Evolutionary conservation across 2,797 vertebrate genomes (phyloP).

Genomic region (Pseudochaenichthys georgianus): DNA sequence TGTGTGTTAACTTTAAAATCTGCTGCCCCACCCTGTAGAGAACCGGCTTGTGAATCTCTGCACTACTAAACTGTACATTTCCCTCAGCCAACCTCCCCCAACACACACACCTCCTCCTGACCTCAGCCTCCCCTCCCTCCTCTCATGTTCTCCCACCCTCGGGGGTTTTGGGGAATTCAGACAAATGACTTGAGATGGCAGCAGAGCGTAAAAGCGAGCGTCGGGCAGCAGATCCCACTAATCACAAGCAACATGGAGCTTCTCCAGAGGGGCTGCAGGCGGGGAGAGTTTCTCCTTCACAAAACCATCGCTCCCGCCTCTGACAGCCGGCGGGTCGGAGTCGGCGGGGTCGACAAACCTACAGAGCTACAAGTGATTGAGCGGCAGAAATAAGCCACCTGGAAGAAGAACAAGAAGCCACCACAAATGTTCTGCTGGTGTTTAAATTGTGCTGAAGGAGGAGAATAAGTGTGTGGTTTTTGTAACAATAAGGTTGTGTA

Average conservation of each 20-base stretch:
- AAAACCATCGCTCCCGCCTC: slow-evolving; percentile 50
- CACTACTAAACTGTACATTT: slow-evolving; percentile 45
- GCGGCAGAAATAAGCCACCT: slow-evolving; percentile 60
- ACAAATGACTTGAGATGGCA: slow-evolving; percentile 75
- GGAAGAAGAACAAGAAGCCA: slow-evolving; percentile 25
- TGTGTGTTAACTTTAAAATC: slow-evolving; percentile 63
- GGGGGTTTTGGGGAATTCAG: slow-evolving; percentile 72
- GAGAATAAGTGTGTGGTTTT: slow-evolving; percentile 19
- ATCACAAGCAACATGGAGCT: slow-evolving; percentile 64
- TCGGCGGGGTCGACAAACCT: slow-evolving; percentile 67
- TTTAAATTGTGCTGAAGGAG: slow-evolving; percentile 2
- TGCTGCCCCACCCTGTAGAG: slow-evolving; percentile 70
- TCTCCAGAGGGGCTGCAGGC: slow-evolving; percentile 15
- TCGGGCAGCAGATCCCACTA: slow-evolving; percentile 67
- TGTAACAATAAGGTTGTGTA: background rate
- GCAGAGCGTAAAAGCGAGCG: slow-evolving; percentile 65
- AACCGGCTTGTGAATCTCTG: slow-evolving; percentile 33
- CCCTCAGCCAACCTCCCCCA: slow-evolving; percentile 33
- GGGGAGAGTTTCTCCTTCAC: slow-evolving; percentile 56
- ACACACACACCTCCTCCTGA: slow-evolving; percentile 70
- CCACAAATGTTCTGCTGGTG: slow-evolving; percentile 3
- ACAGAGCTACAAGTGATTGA: slow-evolving; percentile 43
- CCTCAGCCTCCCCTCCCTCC: slow-evolving; percentile 34
- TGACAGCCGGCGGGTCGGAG: slow-evolving; percentile 73
- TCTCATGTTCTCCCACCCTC: slow-evolving; percentile 62